Evolutionary conservation across 2,113 vertebrate genomes (phyloP), one percentile per base, ranked within the genome.

Genomic region (Geococcyx californianus): DNA sequence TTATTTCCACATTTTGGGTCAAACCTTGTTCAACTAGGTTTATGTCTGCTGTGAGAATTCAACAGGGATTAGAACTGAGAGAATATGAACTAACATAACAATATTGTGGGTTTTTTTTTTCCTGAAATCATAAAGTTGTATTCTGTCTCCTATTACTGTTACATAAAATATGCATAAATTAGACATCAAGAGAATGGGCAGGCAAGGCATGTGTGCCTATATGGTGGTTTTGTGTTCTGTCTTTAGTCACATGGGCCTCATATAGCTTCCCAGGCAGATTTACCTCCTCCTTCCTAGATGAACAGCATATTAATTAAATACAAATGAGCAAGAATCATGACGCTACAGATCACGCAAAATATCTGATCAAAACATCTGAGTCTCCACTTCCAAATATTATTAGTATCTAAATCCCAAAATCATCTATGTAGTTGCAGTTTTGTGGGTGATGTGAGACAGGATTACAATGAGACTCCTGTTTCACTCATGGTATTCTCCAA

Each of bases 1-100:
- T 90, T 95, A 67, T 89, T 93, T 95, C 49, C 40, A 73, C 26
- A 74, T 96, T 84, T 66, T 56, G 40, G 19, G 55, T 87, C 67
- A 84, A 78, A 84, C 34, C 16, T 84, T 88, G 18, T 68, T 91
- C 29, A 75, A 1, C 7, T 87, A 36, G 29, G 36, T 80, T 92
- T 77, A 34, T 42, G 29, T 67, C 38, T 86, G n/a, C 20, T 69
- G 47, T 40, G 19, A 55, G 47, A 94, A 77, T 91, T 85, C 40
- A 72, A 12, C 28, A 56, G 54, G 16, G 16, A 19, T 63, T 72
- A 54, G 38, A 79, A 40, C 16, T 47, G 49, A 84, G 68, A 68
- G 16, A 56, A 69, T 44, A 70, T n/a, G 25, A 87, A 62, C 17
- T 69, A 69, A n/a, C 16, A 58, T 76, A 76, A 89, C 10, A 45